Evolutionary conservation across 2,113 vertebrate genomes (phyloP), one percentile per base, ranked within the genome.

Genomic region (Anhinga rufa): DNA sequence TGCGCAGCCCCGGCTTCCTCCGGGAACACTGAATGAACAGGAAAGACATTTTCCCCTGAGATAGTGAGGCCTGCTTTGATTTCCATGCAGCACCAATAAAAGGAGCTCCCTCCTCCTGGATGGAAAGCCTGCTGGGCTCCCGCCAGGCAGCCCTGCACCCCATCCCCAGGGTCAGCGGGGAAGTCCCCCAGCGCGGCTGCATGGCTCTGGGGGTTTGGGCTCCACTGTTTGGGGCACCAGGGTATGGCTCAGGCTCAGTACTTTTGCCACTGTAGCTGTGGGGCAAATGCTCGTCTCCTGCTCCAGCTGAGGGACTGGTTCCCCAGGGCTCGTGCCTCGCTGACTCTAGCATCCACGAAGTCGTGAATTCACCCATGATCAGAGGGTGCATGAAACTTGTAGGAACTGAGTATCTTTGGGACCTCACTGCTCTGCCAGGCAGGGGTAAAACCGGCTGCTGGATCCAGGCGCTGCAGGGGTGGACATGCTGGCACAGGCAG

Each of bases 301-400:
- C 19, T 52, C 52, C 52, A 8, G 64, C 28, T 6, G 19, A 42
- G 13, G 25, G 58, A 29, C 61, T 51, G 69, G 32, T 26, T 52
- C 44, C 42, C 38, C 34, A 34, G 1, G 32, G 52, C 17, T 44
- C 21, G 51, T 65, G 14, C 69, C 44, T 44, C 31, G 31, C 16
- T 3, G 11, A 3, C 22, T 48, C 29, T 4, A 20, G 68, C 29
- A 11, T 38, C 34, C 0, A 0, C 38, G 25, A 26, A n/a, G n/a
- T 57, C 20, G 9, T 25, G 66, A 25, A 19, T 40, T 71, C 68
- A 26, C n/a, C 51, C 42, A 7, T 26, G 17, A 38, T 32, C 36
- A 9, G 42, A 1, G 44, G 22, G 32, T 26, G 44, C 32, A 1
- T 6, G 38, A 38, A 28, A 29, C 22, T 46, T 28, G 36, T 10